A percentile compares a stretch with the other conserved stretches of the same genome.
Conservation (phyloP, 2,113 vertebrate genomes). For the Pollachius pollachius region DNA sequence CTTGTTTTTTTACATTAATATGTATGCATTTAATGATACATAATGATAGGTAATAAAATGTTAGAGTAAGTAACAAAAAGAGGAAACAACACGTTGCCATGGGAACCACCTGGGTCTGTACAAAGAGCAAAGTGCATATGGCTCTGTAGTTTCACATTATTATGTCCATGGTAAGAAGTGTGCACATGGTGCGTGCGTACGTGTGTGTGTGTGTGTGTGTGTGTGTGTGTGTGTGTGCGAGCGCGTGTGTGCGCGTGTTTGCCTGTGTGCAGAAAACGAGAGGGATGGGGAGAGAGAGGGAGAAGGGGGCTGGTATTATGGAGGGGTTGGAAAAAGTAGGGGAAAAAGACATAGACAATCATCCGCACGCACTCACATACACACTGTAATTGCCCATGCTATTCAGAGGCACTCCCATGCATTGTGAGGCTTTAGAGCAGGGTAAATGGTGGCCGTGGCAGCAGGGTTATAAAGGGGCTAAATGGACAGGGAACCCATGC, state of each 20-base stretch:
- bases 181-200: constrained; percentile 20
- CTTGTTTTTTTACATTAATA: constrained; percentile 87
- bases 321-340: constrained; percentile 47
- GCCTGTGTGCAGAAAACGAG: constrained; percentile 1
- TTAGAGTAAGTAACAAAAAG: constrained; percentile 84
- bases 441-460: constrained; percentile 95
- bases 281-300: not conserved
- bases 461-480: constrained; percentile 83
- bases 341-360: constrained; percentile 8
- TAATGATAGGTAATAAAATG: constrained; percentile 94
- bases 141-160: constrained; percentile 85
- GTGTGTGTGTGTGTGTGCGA: constrained; percentile 38
- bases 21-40: constrained; percentile 96
- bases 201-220: constrained; percentile 43
- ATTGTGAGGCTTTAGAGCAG: constrained; percentile 92
- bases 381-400: constrained; percentile 92
- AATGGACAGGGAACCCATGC: constrained; percentile 92
- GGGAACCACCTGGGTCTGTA: constrained; percentile 86
- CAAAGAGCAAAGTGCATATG: constrained; percentile 84
- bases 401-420: constrained; percentile 87
- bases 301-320: constrained; percentile 56
- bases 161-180: constrained; percentile 88
- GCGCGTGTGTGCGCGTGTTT: constrained; percentile 37
- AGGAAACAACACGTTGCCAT: constrained; percentile 83
- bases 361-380: not conserved